These are phyloP conservation scores for Lithophane semibrunnea DNA, from an alignment of 2,888 invertebrate species.

Conservation along the genomic window DNA sequence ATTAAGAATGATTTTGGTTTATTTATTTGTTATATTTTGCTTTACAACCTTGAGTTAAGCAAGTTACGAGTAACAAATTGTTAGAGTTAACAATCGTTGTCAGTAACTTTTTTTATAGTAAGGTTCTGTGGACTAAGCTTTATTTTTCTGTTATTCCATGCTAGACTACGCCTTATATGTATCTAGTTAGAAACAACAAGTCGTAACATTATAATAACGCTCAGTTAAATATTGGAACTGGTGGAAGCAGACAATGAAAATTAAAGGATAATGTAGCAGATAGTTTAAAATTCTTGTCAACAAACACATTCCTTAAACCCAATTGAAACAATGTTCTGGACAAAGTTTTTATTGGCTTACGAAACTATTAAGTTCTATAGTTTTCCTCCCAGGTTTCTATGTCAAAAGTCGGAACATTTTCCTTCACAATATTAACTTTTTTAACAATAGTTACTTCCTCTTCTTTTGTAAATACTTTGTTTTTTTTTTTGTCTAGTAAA, in stretches of 20 bases:
- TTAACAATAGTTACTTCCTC: background rate
- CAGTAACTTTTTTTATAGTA: background rate
- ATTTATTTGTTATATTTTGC: slow-evolving; percentile 34
- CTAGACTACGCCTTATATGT: background rate
- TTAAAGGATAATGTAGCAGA: slow-evolving; percentile 9
- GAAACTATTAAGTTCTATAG: slow-evolving; percentile 17
- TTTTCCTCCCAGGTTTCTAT: background rate
- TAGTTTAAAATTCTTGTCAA: slow-evolving; percentile 19
- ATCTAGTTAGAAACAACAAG: background rate
- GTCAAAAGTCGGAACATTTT: background rate
- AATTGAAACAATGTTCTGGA: slow-evolving; percentile 11
- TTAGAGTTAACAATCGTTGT: background rate
- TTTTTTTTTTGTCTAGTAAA: background rate
- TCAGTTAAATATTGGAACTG: background rate
- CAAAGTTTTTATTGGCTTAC: slow-evolving; percentile 27
- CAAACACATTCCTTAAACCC: slow-evolving; percentile 26
- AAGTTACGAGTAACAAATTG: background rate
- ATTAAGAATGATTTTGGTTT: slow-evolving; percentile 30
- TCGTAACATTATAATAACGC: too few species aligned
- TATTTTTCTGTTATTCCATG: too few species aligned
- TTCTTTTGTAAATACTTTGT: background rate
- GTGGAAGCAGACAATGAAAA: background rate
- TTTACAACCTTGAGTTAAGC: background rate
- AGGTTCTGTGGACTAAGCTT: too few species aligned
- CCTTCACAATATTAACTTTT: background rate